A percentile compares a stretch with the other conserved stretches of the same genome.
Evolutionary conservation across 2,888 invertebrate genomes (phyloP).

Genomic region (Eutolmus rufibarbis): DNA sequence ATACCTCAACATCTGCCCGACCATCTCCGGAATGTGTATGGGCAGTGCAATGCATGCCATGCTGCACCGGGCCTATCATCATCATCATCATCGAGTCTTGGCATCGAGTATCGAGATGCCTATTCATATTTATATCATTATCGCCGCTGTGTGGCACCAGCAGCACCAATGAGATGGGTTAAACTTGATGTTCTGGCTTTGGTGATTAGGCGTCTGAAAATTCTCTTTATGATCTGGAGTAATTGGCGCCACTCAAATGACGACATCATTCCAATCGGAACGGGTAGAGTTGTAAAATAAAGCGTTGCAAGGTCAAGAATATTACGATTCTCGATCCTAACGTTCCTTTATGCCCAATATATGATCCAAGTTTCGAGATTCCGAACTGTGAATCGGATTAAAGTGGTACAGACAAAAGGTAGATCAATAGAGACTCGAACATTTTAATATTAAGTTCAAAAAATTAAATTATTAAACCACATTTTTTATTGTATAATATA

Average conservation of each 20-base stretch:
- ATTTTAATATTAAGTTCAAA: background rate
- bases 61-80: background rate
- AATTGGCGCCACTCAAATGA: slow-evolving; percentile 26
- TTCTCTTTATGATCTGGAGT: background rate
- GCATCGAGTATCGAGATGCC: background rate
- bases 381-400: background rate
- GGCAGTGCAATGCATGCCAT: background rate
- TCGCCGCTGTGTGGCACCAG: background rate
- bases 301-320: background rate
- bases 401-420: background rate
- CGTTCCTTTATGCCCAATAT: background rate
- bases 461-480: no score
- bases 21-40: background rate
- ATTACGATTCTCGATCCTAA: background rate
- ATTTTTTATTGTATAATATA: no score
- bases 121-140: background rate
- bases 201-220: background rate
- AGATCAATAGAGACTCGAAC: no score
- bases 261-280: slow-evolving; percentile 1
- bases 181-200: background rate
- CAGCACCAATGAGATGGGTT: background rate
- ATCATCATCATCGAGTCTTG: background rate
- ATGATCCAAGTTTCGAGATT: background rate
- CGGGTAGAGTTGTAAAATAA: background rate
- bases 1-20: background rate